These are phyloP conservation scores for Drosophila serrata DNA, from an alignment of 1,140 invertebrate species.

Conservation along the genomic window DNA sequence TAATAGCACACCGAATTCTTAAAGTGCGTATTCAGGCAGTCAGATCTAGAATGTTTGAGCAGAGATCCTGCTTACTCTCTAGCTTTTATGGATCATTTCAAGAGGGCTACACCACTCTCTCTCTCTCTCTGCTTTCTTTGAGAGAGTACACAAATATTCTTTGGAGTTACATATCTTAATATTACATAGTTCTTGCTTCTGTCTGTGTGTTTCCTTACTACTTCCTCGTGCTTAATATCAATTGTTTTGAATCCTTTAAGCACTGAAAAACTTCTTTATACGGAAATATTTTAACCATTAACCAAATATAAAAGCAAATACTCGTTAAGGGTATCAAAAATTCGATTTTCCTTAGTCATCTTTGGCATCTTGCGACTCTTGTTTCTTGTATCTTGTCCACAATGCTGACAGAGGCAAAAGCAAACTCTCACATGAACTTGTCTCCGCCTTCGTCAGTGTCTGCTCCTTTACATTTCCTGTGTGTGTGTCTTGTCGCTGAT, in stretches of 20 bases:
- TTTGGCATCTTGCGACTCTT: slow-evolving; percentile 33
- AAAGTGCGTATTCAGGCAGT: not conserved
- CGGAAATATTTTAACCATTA: not conserved
- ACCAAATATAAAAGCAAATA: too few species aligned
- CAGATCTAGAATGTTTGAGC: not conserved
- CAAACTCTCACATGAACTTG: slow-evolving; percentile 30
- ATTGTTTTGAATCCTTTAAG: too few species aligned
- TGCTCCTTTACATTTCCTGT: slow-evolving; percentile 11
- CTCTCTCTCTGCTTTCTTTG: not conserved
- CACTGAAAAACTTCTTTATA: too few species aligned
- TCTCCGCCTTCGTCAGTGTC: slow-evolving; percentile 7
- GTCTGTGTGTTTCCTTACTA: not conserved
- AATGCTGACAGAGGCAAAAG: slow-evolving; percentile 60
- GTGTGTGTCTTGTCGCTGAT: slow-evolving; percentile 69
- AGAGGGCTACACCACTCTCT: too few species aligned
- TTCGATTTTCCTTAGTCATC: slow-evolving; percentile 43
- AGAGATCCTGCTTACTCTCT: too few species aligned
- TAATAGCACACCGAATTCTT: too few species aligned
- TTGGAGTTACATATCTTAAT: not conserved
- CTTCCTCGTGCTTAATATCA: not conserved
- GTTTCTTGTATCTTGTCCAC: slow-evolving; percentile 53
- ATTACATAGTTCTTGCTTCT: not conserved
- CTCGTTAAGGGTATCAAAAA: not conserved
- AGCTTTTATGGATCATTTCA: too few species aligned
- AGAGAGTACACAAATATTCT: not conserved